phyloP scores from a whole-genome alignment of 2,797 vertebrate genomes.

The Hemibagrus guttatus region DNA sequence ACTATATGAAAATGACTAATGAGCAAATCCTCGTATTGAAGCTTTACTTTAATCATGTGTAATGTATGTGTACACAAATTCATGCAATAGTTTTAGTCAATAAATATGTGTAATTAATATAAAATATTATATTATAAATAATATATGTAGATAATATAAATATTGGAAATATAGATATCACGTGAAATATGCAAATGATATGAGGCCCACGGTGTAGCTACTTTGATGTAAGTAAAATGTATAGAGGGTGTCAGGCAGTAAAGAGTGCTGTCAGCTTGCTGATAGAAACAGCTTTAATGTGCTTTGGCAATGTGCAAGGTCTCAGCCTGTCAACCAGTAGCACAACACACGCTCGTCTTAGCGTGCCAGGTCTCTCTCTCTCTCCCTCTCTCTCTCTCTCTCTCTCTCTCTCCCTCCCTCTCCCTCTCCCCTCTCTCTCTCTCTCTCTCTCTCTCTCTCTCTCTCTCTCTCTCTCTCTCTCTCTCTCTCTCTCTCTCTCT shows the following conservation, averaged over 20 bases:
- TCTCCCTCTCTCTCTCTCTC: slow-evolving; percentile 29
- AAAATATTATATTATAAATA: too few relatives aligned
- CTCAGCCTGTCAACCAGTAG: slow-evolving; percentile 56
- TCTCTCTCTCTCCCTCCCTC: slow-evolving; percentile 27
- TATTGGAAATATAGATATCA: not conserved
- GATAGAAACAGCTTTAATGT: slow-evolving; percentile 60
- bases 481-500: slow-evolving; percentile 40
- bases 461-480: slow-evolving; percentile 32
- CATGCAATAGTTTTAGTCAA: not conserved
- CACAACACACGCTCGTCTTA: slow-evolving; percentile 55
- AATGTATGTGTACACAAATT: not conserved
- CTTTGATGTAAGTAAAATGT: slow-evolving; percentile 35
- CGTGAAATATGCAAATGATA: not conserved
- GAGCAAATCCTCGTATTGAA: not conserved
- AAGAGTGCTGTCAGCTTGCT: slow-evolving; percentile 51
- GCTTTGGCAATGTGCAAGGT: slow-evolving; percentile 54
- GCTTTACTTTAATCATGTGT: not conserved
- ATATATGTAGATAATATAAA: not conserved
- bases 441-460: slow-evolving; percentile 29
- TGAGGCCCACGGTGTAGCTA: not conserved
- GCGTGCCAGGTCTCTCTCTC: slow-evolving; percentile 52
- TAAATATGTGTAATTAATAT: too few relatives aligned
- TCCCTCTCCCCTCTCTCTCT: too few relatives aligned
- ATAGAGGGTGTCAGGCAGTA: slow-evolving; percentile 50
- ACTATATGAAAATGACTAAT: not conserved